These are phyloP conservation scores for Callorhinus ursinus DNA, from an alignment of 2,113 vertebrate genomes.

Conservation along the genomic window DNA sequence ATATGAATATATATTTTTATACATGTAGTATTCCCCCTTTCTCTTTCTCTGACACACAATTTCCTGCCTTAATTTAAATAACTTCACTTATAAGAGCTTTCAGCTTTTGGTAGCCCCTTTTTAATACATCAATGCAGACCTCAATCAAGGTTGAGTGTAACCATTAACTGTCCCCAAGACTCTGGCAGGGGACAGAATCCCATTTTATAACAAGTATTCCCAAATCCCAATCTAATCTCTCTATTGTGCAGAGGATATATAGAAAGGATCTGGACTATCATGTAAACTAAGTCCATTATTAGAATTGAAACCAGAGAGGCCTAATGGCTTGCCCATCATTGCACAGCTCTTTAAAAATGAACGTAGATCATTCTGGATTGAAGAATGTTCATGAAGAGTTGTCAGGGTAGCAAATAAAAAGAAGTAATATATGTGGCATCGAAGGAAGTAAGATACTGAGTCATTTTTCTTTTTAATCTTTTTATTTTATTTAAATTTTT, in stretches of 20 bases:
- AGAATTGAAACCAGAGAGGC: background rate
- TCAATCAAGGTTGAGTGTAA: background rate
- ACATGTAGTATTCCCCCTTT: background rate
- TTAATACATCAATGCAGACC: background rate
- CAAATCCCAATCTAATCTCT: background rate
- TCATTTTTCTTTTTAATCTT: background rate
- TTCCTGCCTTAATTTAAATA: background rate
- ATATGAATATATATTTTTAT: background rate
- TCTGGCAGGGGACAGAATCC: background rate
- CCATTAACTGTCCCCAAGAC: background rate
- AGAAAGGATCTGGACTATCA: background rate
- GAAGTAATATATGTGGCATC: background rate
- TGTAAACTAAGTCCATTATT: background rate
- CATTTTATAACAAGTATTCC: background rate
- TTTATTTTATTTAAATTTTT: background rate
- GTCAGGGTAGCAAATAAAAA: background rate
- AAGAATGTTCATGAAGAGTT: background rate
- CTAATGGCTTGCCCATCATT: background rate
- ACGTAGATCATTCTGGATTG: background rate
- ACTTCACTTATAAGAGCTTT: background rate
- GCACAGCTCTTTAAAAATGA: background rate
- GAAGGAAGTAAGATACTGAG: background rate
- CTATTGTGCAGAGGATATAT: background rate
- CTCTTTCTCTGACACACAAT: background rate
- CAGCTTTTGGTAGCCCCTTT: background rate